Evolutionary conservation across 2,797 vertebrate genomes (phyloP), one percentile per base, ranked within the genome.

Genomic region (Eospalax fontanierii): DNA sequence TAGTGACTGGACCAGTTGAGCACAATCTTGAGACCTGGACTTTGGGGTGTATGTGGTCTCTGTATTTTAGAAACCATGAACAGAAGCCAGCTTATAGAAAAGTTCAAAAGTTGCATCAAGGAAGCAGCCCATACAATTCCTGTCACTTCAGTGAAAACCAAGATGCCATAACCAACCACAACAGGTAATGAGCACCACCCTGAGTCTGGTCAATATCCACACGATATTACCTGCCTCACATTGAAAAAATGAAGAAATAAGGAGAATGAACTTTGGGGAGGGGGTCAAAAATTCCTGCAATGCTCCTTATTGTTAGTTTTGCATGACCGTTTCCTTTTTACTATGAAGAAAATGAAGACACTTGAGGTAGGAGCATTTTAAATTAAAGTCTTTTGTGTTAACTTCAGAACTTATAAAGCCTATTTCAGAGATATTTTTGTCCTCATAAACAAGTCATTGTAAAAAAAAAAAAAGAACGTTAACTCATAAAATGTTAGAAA

Each of bases 311-410:
- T 50, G 90, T 65, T 89, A 33, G 18, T 75, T 93, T 76, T 80
- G 10, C 21, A 38, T 14, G 57, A 24, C 1, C 43, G 70, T n/a
- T 91, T 16, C 84, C 40, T 68, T 95, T 85, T 65, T 24, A 35
- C 6, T 50, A 26, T 33, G 81, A 86, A 87, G 61, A 94, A 84
- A 93, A 93, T 65, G n/a, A 95, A 38, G 61, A 33, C 21, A 68
- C 21, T n/a, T 8, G 1, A 75, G 46, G 66, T 68, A 94, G 93
- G 82, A 96, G 66, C 15, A 75, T 90, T 92, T 87, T 65, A 30
- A 95, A 80, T 90, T 88, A 95, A 35, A 91, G 33, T 78, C 70
- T 95, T 96, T 87, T 78, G 35, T 91, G 81, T 59, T 90, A 89
- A 91, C 11, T 73, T 94, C 0, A 78, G 94, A 87, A 35, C 43